Evolutionary conservation across 2,113 vertebrate species (phyloP), one percentile per base, ranked within the genome.

Genomic region (Eidolon helvum): DNA sequence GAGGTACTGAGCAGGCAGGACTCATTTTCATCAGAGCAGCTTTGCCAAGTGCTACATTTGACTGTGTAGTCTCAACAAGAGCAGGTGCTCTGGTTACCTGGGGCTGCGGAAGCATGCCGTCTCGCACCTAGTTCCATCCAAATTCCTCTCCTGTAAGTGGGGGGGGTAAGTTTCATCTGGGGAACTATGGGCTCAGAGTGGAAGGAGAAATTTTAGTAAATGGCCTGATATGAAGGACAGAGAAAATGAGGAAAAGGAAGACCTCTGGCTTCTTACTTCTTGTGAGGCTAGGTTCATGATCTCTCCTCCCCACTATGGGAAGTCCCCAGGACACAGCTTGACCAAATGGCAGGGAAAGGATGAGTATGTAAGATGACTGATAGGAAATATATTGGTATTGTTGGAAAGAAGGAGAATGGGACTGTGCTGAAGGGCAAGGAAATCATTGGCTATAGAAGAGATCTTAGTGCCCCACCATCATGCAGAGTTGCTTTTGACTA

Each of bases 381-480:
- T 72, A 22, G 77, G 5, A 91, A 82, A 89, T 48, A 28, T 45
- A 19, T 38, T 11, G 7, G 19, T 48, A 2, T 1, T 85, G n/a
- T 19, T 45, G 45, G 48, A 71, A 40, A 77, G 33, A n/a, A 94
- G 30, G 22, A 11, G n/a, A 40, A 75, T 22, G 4, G 2, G 33
- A 22, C 9, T 30, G 11, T 15, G 3, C 2, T 15, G 16, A 28
- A 77, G 0, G 38, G 3, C 10, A 19, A 38, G 22, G 10, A 7
- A 16, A 30, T 40, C 24, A 50, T 7, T 19, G 30, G 21, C 55
- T 77, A 55, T 77, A 55, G 21, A 77, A 86, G 16, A 35, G 30
- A 38, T 82, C 78, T 71, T 21, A 26, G 33, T 66, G 40, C 26
- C 12, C n/a, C 30, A 45, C 7, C 12, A 84, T 12, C n/a, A 75